Conservation (phyloP, 2,797 vertebrate genomes). For the Ctenopoma kingsleyae region DNA sequence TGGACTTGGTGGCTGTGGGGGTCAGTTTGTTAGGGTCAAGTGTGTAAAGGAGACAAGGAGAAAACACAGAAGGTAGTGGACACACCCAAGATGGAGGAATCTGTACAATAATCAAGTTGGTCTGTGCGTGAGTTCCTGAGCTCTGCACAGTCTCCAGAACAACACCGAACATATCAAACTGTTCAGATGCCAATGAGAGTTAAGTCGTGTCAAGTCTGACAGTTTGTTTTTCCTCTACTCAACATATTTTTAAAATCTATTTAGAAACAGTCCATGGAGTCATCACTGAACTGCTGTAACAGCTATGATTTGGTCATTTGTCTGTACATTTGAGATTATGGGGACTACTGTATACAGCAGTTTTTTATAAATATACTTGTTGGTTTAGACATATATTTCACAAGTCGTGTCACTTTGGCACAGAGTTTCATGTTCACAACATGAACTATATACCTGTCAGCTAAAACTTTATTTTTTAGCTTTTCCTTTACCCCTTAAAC, state of each 20-base stretch:
- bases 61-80: conserved; percentile 19
- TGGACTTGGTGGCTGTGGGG: conserved; percentile 16
- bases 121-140: conserved; percentile 61
- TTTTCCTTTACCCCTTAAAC: conserved; percentile 37
- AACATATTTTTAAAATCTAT: conserved; percentile 35
- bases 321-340: conserved; percentile 47
- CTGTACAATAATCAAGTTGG: conserved; percentile 67
- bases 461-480: conserved; percentile 30
- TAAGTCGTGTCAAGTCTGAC: conserved; percentile 32
- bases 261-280: conserved; percentile 27
- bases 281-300: conserved; percentile 33
- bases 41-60: conserved; percentile 32
- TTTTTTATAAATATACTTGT: conserved; percentile 32
- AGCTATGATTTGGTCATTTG: conserved; percentile 68
- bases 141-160: conserved; percentile 54
- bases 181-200: conserved; percentile 32
- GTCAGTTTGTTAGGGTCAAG: conserved; percentile 47
- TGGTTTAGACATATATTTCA: conserved; percentile 44
- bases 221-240: conserved; percentile 9
- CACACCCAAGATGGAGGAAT: conserved; percentile 27
- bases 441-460: conserved; percentile 56
- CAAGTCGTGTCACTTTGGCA: conserved; percentile 74
- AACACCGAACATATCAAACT: conserved; percentile 25
- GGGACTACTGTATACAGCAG: conserved; percentile 17
- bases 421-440: conserved; percentile 66